Conservation (phyloP, 2,113 vertebrate genomes). For the Panthera tigris region DNA sequence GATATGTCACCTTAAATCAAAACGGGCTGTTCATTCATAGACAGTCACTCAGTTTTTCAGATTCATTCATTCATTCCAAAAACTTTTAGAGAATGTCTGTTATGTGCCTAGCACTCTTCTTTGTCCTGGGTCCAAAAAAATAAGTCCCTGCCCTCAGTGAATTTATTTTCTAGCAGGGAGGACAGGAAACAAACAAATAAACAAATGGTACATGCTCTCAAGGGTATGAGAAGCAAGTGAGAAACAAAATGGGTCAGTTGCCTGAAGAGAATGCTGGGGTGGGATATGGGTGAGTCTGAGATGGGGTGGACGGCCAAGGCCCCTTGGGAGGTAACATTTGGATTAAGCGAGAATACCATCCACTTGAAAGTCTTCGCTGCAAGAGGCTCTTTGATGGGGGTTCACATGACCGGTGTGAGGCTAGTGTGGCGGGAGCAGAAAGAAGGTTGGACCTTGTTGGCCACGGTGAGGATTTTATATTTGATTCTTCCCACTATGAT, state of each 20-base stretch:
- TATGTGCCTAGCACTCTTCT: not conserved
- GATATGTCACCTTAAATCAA: not conserved
- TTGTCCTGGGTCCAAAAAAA: not conserved
- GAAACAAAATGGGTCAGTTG: not conserved
- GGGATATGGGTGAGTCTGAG: not conserved
- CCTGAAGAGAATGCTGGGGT: not conserved
- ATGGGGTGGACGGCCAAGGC: not conserved
- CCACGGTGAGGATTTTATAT: not conserved
- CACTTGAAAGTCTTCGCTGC: not conserved
- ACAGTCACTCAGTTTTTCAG: not conserved
- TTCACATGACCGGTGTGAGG: accelerated
- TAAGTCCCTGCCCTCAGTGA: not conserved
- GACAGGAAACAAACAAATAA: not conserved
- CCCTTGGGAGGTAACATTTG: not conserved
- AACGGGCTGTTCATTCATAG: not conserved
- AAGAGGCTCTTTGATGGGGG: not conserved
- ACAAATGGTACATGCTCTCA: not conserved
- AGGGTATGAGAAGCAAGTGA: not conserved
- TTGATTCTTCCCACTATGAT: not conserved
- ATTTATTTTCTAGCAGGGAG: not conserved
- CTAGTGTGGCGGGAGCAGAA: too few species aligned
- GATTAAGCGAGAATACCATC: not conserved
- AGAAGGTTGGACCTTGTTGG: not conserved
- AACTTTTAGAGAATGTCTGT: not conserved
- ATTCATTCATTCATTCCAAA: not conserved